phyloP scores from a whole-genome alignment of 2,113 vertebrate species.

The Oncorhynchus tshawytscha region DNA sequence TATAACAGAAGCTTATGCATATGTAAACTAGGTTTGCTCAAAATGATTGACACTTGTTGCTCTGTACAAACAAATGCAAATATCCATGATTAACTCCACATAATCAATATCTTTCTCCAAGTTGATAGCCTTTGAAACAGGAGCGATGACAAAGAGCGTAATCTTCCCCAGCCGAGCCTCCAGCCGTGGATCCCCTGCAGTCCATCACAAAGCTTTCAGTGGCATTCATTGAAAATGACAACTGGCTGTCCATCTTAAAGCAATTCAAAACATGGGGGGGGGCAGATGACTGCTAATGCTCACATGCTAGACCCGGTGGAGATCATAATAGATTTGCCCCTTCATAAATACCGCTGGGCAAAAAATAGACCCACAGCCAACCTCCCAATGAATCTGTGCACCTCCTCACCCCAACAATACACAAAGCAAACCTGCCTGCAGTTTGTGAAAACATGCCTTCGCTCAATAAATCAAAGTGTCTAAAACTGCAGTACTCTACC shows the following conservation, averaged over 20 bases:
- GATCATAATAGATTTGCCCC: conserved; percentile 47
- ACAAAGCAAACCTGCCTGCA: background rate
- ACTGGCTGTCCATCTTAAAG: conserved; percentile 65
- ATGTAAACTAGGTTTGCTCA: background rate
- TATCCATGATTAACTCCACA: background rate
- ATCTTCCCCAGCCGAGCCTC: background rate
- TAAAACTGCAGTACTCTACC: no score
- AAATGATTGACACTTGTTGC: conserved; percentile 1
- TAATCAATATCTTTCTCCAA: background rate
- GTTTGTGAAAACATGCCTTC: conserved; percentile 12
- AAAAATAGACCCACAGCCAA: conserved; percentile 37
- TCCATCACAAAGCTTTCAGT: conserved; percentile 42
- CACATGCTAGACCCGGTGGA: conserved; percentile 37
- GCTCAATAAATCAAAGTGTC: background rate
- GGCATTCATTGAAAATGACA: conserved; percentile 62
- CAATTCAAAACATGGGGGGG: conserved; percentile 59
- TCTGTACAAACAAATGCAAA: background rate
- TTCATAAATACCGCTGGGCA: conserved; percentile 52
- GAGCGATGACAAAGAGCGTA: background rate
- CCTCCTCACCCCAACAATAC: conserved; percentile 8
- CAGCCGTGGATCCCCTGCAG: background rate
- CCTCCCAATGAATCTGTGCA: conserved; percentile 1
- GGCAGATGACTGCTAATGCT: background rate
- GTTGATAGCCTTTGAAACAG: background rate
- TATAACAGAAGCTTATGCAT: background rate